Evolutionary conservation across 2,113 vertebrate genomes (phyloP).

Genomic region (Balaenoptera acutorostrata): DNA sequence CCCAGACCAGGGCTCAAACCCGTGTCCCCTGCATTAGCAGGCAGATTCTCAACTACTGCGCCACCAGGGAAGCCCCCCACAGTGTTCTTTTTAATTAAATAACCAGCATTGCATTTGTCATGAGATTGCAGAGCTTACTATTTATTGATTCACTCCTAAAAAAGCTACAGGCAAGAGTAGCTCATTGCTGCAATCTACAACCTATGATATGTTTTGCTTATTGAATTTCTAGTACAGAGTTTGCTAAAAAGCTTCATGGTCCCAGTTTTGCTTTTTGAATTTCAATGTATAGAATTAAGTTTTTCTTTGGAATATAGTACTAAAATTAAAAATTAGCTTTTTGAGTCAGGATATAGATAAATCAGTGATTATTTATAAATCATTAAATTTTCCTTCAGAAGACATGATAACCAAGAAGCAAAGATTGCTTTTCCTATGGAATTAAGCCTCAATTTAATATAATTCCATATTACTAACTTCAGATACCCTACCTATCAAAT

Average conservation of each 20-base stretch:
- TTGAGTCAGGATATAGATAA: constrained; percentile 32
- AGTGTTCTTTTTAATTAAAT: constrained; percentile 48
- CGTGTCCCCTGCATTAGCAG: too few species aligned
- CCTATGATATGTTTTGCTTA: background rate
- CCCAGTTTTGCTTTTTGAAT: constrained; percentile 33
- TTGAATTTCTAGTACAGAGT: constrained; percentile 39
- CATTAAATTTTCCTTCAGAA: constrained; percentile 31
- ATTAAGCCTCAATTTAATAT: constrained; percentile 32
- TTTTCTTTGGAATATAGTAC: constrained; percentile 24
- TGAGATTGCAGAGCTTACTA: constrained; percentile 9
- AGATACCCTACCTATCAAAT: background rate
- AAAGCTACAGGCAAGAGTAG: background rate
- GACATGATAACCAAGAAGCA: background rate
- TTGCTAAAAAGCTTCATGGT: constrained; percentile 29
- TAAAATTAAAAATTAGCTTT: constrained; percentile 53
- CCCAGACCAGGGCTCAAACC: too few species aligned
- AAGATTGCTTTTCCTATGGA: background rate
- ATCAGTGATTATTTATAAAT: constrained; percentile 33
- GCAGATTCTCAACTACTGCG: too few species aligned
- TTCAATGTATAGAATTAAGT: constrained; percentile 32
- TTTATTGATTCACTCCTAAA: background rate
- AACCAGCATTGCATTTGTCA: constrained; percentile 5
- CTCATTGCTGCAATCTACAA: background rate
- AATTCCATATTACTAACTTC: constrained; percentile 32
- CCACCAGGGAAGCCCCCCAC: background rate